Conservation (phyloP, 2,888 invertebrate species). For the Matsumyia berberina region DNA sequence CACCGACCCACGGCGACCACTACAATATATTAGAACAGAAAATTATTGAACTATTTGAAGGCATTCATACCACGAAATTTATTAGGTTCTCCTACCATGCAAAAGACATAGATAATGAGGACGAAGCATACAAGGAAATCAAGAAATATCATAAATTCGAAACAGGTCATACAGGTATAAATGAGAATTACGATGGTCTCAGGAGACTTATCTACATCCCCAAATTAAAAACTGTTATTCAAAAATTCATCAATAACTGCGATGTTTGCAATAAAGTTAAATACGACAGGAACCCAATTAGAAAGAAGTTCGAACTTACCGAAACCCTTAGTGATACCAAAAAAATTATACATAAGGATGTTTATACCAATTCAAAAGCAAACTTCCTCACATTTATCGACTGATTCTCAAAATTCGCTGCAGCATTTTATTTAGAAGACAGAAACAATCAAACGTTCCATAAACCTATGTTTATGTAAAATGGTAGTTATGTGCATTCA, state of each 20-base stretch:
- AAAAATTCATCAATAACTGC: conserved; percentile 39
- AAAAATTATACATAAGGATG: conserved; percentile 26
- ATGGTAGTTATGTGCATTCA: too few species aligned
- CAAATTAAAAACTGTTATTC: conserved; percentile 1
- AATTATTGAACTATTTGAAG: neutral
- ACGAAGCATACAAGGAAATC: neutral
- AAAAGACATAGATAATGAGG: neutral
- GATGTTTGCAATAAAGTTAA: conserved; percentile 17
- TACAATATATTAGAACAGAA: neutral
- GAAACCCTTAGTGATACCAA: conserved; percentile 47
- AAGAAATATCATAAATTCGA: conserved; percentile 7
- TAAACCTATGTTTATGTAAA: too few species aligned
- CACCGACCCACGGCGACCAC: too few species aligned
- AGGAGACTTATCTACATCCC: neutral
- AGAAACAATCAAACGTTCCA: conserved; percentile 21
- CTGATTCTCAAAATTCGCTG: conserved; percentile 30
- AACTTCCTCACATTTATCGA: conserved; percentile 49
- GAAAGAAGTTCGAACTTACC: conserved; percentile 44
- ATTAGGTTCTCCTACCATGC: neutral
- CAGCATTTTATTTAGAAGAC: conserved; percentile 21
- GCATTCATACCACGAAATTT: neutral
- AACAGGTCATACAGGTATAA: conserved; percentile 2
- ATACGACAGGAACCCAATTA: conserved; percentile 52
- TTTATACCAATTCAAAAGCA: conserved; percentile 7
- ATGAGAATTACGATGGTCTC: conserved; percentile 4